These are phyloP conservation scores for Deilephila porcellus DNA, from an alignment of 2,888 invertebrate genomes.

Conservation along the genomic window DNA sequence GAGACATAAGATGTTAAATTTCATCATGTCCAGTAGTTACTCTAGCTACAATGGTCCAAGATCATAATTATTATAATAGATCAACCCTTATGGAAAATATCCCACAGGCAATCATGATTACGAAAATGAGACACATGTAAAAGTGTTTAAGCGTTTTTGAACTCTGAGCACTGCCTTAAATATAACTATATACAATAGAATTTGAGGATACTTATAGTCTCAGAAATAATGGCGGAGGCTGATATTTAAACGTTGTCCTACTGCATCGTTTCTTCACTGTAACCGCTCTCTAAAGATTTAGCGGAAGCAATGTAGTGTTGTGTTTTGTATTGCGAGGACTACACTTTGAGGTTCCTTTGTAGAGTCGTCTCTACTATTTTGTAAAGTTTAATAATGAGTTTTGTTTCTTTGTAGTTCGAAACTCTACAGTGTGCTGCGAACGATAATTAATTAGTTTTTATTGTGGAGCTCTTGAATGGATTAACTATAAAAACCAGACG, in stretches of 20 bases:
- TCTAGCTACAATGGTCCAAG: too few species aligned
- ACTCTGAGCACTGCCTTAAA: too few species aligned
- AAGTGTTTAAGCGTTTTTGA: too few species aligned
- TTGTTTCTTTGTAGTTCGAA: slow-evolving; percentile 28
- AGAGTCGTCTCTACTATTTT: slow-evolving; percentile 16
- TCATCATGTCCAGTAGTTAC: too few species aligned
- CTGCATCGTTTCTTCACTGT: neutral
- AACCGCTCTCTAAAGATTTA: slow-evolving; percentile 10
- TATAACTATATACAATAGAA: too few species aligned
- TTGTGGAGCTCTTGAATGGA: slow-evolving; percentile 25
- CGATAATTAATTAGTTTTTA: slow-evolving; percentile 26
- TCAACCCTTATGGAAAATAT: too few species aligned
- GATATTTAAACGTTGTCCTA: neutral
- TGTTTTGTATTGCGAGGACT: slow-evolving; percentile 22
- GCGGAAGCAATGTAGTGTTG: slow-evolving; percentile 24
- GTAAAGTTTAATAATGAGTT: slow-evolving; percentile 26
- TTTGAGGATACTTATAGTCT: too few species aligned
- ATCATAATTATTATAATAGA: too few species aligned
- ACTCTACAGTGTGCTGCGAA: slow-evolving; percentile 16
- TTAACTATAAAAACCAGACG: slow-evolving; percentile 13
- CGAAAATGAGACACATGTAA: too few species aligned
- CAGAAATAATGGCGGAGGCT: neutral
- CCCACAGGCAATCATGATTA: too few species aligned
- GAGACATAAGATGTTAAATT: too few species aligned
- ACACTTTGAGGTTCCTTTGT: slow-evolving; percentile 21